Conservation (phyloP, 2,888 invertebrate genomes). For the Chaetogeoica ovagalla region DNA sequence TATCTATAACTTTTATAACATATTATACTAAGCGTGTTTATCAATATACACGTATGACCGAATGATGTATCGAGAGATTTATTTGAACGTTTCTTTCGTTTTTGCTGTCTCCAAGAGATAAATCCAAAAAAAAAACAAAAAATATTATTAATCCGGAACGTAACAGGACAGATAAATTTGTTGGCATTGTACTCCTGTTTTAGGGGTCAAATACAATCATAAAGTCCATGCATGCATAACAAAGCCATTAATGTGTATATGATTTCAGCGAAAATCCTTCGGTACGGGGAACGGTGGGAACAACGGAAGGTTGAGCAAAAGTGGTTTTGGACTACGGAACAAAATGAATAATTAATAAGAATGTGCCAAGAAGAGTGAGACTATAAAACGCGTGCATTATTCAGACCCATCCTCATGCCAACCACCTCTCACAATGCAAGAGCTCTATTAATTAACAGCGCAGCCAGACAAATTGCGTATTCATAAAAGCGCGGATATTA, state of each 20-base stretch:
- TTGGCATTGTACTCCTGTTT: conserved; percentile 8
- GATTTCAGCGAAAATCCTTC: conserved; percentile 26
- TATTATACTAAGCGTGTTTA: no score
- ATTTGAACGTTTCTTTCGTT: no score
- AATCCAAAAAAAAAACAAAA: no score
- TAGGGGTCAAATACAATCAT: conserved; percentile 41
- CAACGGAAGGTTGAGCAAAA: conserved; percentile 23
- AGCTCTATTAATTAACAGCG: conserved; percentile 43
- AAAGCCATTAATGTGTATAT: conserved; percentile 38
- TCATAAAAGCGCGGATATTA: conserved; percentile 33
- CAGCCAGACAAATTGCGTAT: conserved; percentile 10
- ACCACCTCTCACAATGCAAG: conserved; percentile 27
- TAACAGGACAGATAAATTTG: conserved; percentile 10
- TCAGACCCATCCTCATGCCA: conserved; percentile 25
- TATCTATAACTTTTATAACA: no score
- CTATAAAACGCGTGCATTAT: conserved; percentile 47
- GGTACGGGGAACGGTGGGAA: not conserved
- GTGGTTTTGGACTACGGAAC: conserved; percentile 46
- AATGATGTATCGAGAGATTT: no score
- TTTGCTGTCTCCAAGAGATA: no score
- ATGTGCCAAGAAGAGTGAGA: conserved; percentile 50
- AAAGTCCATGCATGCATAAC: conserved; percentile 44
- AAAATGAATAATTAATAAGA: conserved; percentile 53
- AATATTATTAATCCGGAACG: not conserved
- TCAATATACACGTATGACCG: no score